Percentiles rank a stretch among this genome's conserved stretches.
phyloP scores from a whole-genome alignment of 35 echinoderm and acorn worm species.

The Heliocidaris tuberculata region DNA sequence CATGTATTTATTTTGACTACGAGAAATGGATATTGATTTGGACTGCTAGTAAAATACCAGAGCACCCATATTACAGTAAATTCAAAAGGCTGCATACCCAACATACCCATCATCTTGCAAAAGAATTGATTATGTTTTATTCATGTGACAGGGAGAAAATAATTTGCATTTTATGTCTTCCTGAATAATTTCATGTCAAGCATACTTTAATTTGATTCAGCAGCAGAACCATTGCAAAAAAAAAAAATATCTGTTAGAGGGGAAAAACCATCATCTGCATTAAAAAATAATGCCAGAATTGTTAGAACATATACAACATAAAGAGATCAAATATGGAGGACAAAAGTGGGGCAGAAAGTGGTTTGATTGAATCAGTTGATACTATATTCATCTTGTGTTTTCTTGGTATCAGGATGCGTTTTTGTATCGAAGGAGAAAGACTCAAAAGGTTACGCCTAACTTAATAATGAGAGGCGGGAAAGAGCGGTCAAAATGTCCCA shows the following conservation, averaged over 20 bases:
- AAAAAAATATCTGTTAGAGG: not conserved
- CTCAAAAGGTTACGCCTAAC: not conserved
- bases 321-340: not conserved
- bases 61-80: too few relatives aligned
- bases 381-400: too few relatives aligned
- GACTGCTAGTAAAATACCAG: too few relatives aligned
- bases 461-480: not conserved
- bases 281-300: not conserved
- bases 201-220: not conserved
- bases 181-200: not conserved
- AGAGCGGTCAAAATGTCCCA: not conserved
- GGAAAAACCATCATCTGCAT: not conserved
- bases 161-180: too few relatives aligned
- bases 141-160: too few relatives aligned
- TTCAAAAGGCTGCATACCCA: too few relatives aligned
- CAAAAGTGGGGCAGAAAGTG: not conserved
- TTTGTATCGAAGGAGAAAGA: not conserved
- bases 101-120: too few relatives aligned
- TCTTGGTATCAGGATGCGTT: too few relatives aligned
- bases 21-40: too few relatives aligned
- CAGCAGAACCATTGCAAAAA: not conserved
- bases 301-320: not conserved
- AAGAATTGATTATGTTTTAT: too few relatives aligned
- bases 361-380: slow-evolving; percentile 7
- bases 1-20: too few relatives aligned